A percentile compares a stretch with the other conserved stretches of the same genome.
phyloP scores from a whole-genome alignment of 2,888 invertebrate genomes.

The Lepidonotus clava region DNA sequence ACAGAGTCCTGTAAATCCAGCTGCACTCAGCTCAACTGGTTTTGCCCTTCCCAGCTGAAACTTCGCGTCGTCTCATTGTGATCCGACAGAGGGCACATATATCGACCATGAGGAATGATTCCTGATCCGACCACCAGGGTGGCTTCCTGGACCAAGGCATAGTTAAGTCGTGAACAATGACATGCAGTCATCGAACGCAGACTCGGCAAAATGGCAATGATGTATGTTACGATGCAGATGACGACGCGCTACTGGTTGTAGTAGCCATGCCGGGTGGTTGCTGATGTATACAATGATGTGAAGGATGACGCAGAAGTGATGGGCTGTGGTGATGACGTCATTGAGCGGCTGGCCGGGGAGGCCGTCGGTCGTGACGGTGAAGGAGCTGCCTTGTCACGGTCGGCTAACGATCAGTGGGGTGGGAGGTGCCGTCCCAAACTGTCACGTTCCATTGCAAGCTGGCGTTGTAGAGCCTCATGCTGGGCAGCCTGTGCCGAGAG shows the following conservation, averaged over 20 bases:
- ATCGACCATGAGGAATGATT: no score
- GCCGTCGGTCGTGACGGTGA: background rate
- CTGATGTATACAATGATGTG: background rate
- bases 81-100: no score
- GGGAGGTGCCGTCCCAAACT: slow-evolving; percentile 68
- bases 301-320: background rate
- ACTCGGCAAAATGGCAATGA: no score
- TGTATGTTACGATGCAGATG: no score
- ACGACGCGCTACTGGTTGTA: background rate
- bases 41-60: no score
- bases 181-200: no score
- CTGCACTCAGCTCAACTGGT: no score
- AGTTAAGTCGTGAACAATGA: no score
- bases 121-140: no score
- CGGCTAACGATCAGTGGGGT: slow-evolving; percentile 40
- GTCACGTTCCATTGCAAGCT: slow-evolving; percentile 91
- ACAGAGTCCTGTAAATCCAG: no score
- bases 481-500: slow-evolving; percentile 83
- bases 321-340: background rate
- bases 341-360: background rate
- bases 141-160: no score
- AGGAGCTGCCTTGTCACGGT: slow-evolving; percentile 5
- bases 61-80: no score
- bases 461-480: slow-evolving; percentile 92
- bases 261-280: background rate